Evolutionary conservation across 2,797 vertebrate genomes (phyloP).

Genomic region (Liparis tanakae): DNA sequence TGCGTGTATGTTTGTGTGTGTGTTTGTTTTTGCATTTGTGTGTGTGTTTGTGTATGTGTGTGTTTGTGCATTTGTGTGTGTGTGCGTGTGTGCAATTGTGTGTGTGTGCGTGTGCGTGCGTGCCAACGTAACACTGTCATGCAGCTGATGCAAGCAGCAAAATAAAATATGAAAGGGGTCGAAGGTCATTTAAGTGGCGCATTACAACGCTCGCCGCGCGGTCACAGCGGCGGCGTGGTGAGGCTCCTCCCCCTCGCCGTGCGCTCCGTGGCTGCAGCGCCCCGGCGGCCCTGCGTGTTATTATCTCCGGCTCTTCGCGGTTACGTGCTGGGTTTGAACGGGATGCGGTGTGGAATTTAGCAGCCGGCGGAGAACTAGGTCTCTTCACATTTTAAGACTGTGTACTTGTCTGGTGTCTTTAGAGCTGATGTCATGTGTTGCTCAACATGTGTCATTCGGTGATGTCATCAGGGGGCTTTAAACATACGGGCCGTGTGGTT

Average conservation of each 20-base stretch:
- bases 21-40: no score
- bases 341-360: conserved; percentile 79
- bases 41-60: no score
- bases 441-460: conserved; percentile 55
- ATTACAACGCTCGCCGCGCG: conserved; percentile 15
- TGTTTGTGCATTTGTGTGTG: no score
- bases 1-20: no score
- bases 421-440: conserved; percentile 64
- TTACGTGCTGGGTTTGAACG: conserved; percentile 73
- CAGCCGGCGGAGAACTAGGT: conserved; percentile 70
- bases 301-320: conserved; percentile 78
- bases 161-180: background rate
- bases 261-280: conserved; percentile 43
- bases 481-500: conserved; percentile 23
- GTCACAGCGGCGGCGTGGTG: conserved; percentile 37
- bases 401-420: conserved; percentile 46
- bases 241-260: conserved; percentile 49
- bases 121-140: no score
- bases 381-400: conserved; percentile 61
- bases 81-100: no score
- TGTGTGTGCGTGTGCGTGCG: no score
- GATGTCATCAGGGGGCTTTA: conserved; percentile 60
- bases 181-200: background rate
- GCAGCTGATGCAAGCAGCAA: no score
- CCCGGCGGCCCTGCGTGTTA: conserved; percentile 54